Percentiles rank a stretch among this genome's conserved stretches.
phyloP scores from a whole-genome alignment of 2,888 invertebrate species.

The Drosophila longiperda region DNA sequence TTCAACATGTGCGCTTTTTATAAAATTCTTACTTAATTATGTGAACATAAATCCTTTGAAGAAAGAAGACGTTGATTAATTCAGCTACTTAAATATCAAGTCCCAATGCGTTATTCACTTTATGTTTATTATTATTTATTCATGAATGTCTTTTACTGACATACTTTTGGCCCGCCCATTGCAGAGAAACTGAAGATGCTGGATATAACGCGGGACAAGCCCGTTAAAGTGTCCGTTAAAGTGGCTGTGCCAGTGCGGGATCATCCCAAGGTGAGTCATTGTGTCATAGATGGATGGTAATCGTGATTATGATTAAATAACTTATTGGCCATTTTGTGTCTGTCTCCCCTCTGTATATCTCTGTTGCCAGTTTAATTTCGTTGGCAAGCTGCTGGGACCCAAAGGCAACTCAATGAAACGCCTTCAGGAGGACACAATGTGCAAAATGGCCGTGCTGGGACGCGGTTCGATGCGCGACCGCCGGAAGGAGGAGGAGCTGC shows the following conservation, averaged over 20 bases:
- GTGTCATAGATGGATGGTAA: constrained; percentile 66
- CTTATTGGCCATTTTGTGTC: constrained; percentile 26
- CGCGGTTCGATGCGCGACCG: constrained; percentile 97
- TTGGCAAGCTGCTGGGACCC: constrained; percentile 96
- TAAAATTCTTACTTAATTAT: background rate
- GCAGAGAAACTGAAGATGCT: constrained; percentile 89
- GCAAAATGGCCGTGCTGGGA: constrained; percentile 97
- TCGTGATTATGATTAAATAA: constrained; percentile 29
- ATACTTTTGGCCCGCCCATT: constrained; percentile 13
- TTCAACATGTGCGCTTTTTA: background rate
- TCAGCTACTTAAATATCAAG: background rate
- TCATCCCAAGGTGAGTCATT: constrained; percentile 92
- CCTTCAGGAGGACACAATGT: constrained; percentile 97
- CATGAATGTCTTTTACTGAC: background rate
- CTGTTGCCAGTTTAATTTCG: constrained; percentile 93
- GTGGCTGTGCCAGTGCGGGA: constrained; percentile 94
- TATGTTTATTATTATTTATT: background rate
- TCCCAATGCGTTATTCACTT: constrained; percentile 1
- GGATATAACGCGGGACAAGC: constrained; percentile 94
- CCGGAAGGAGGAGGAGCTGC: constrained; percentile 97
- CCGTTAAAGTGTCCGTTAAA: constrained; percentile 93
- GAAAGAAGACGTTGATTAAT: background rate
- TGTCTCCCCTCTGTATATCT: constrained; percentile 70
- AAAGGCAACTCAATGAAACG: constrained; percentile 97
- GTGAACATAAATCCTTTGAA: background rate